Evolutionary conservation across 2,888 invertebrate genomes (phyloP), one percentile per base, ranked within the genome.

Genomic region (Sthenelais limicola): DNA sequence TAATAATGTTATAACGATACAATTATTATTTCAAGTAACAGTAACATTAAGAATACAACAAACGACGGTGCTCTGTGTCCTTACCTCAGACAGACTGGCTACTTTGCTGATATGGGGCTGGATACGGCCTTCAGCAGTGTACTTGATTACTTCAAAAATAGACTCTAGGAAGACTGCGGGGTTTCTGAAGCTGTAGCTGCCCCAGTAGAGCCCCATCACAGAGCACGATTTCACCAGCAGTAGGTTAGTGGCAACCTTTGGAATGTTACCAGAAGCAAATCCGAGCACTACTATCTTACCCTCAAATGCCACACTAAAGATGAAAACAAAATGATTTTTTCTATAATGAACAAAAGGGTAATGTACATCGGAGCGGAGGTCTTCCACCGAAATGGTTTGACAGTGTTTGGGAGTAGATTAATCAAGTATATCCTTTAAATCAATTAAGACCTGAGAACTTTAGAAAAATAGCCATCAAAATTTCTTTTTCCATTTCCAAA

Each of bases 41-140:
- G 7, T 7, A 43, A 18, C 21, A 21, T 43, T 18, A 5, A 38
- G 35, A n/a, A 15, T n/a, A n/a, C n/a, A n/a, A n/a, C n/a, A n/a
- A n/a, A n/a, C n/a, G n/a, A n/a, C n/a, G n/a, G n/a, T n/a, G n/a
- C n/a, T n/a, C n/a, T n/a, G n/a, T n/a, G n/a, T 4, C 12, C 74
- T 69, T 71, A 85, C 86, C 81, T 91, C 86, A 38, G 90, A 86
- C 58, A 92, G 86, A 35, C 89, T 87, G 82, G 90, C 91, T 68
- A 87, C 89, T 71, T 90, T 88, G 47, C 91, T 90, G 56, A 90
- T 87, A 77, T 90, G 89, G 0, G 92, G 92, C 21, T 87, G 88
- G 72, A 93, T 90, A n/a, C 91, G 86, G 28, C 90, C 90, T 78
- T 92, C 91, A 75, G 91, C 90, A 38, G 90, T 90, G 83, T 92